Evolutionary conservation across 2,797 vertebrate genomes (phyloP).

Genomic region (Mus minutoides): DNA sequence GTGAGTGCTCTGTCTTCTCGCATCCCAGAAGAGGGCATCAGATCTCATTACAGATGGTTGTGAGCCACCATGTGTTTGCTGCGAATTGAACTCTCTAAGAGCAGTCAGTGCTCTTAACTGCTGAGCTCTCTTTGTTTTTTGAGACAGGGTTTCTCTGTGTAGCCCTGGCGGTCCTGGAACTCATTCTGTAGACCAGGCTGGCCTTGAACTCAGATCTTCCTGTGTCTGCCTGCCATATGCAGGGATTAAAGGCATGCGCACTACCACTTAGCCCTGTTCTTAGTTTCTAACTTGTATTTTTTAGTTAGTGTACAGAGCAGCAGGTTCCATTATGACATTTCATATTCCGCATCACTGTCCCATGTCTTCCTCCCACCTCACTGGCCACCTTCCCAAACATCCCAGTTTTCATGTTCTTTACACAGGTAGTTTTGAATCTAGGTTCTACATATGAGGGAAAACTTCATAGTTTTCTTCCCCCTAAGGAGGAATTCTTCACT

Average conservation of each 20-base stretch:
- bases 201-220: neutral
- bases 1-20: neutral
- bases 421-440: neutral
- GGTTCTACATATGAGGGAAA: neutral
- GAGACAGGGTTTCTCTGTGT: neutral
- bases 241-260: neutral
- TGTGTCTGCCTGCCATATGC: neutral
- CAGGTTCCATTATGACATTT: neutral
- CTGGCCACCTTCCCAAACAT: neutral
- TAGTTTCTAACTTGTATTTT: neutral
- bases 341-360: neutral
- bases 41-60: neutral
- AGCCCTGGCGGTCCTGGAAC: neutral
- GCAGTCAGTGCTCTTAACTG: neutral
- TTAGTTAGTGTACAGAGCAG: neutral
- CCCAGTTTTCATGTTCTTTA: neutral
- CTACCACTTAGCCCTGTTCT: neutral
- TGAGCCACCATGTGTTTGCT: neutral
- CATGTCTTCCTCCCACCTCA: neutral
- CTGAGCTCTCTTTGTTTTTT: neutral
- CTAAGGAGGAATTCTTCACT: neutral
- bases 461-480: neutral
- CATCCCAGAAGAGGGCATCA: neutral
- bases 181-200: neutral
- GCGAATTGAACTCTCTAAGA: neutral